Percentiles rank a stretch among this genome's conserved stretches.
Evolutionary conservation across 2,113 vertebrate species (phyloP).

Genomic region (Diadophis punctatus): DNA sequence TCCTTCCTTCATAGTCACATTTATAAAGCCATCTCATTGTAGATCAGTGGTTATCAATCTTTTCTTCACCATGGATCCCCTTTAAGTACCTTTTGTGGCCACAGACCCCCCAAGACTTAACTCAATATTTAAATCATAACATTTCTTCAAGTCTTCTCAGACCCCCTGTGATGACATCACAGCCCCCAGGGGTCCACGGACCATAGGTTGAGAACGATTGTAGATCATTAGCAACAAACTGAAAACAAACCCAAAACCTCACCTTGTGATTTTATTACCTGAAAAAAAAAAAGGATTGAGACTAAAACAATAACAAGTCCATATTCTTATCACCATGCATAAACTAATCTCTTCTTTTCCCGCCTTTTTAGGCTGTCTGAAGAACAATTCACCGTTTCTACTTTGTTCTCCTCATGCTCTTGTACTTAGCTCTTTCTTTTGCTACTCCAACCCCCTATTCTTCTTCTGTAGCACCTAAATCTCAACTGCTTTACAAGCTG

Average conservation of each 20-base stretch:
- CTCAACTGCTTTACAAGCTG: conserved; percentile 66
- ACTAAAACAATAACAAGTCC: background rate
- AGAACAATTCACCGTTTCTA: background rate
- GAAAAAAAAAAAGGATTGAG: background rate
- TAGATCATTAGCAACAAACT: background rate
- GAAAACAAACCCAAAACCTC: background rate
- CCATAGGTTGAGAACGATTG: background rate
- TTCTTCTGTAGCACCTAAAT: conserved; percentile 50
- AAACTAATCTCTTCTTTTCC: background rate
- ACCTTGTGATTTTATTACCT: background rate
- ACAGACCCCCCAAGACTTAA: background rate
- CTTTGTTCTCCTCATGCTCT: background rate
- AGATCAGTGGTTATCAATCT: background rate
- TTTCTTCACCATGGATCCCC: background rate
- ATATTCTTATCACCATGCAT: background rate
- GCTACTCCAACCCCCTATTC: conserved; percentile 10
- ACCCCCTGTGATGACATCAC: background rate
- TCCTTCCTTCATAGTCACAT: background rate
- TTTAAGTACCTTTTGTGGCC: background rate
- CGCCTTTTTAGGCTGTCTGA: background rate
- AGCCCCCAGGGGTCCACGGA: background rate
- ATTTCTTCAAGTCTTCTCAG: background rate
- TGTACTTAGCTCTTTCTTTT: conserved; percentile 18
- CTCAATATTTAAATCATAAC: background rate
- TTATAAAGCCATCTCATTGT: background rate